phyloP scores from a whole-genome alignment of 2,797 vertebrate species.

The Buphagus erythrorhynchus region DNA sequence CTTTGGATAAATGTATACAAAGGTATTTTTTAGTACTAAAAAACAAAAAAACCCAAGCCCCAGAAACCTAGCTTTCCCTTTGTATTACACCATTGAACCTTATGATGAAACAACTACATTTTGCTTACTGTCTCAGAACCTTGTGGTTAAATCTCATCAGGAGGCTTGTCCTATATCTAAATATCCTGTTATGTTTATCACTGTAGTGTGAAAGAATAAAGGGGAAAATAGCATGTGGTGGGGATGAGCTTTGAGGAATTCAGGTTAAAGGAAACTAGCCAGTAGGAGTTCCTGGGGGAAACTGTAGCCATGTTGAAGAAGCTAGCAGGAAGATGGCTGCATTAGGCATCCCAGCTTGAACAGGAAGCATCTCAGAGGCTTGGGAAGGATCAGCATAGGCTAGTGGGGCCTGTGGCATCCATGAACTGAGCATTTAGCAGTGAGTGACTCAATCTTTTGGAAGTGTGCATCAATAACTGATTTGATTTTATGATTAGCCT shows the following conservation, averaged over 20 bases:
- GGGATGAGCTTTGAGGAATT: not conserved
- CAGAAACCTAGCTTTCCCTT: not conserved
- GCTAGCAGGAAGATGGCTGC: not conserved
- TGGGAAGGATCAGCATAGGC: not conserved
- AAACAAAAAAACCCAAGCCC: not conserved
- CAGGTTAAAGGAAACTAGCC: not conserved
- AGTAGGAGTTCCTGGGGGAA: not conserved
- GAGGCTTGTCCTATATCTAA: not conserved
- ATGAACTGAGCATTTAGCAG: not conserved
- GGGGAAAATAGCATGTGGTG: not conserved
- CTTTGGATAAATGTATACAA: not conserved
- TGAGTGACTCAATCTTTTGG: not conserved
- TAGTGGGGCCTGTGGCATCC: not conserved
- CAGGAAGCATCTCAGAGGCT: not conserved
- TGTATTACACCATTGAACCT: not conserved
- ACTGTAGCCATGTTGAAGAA: not conserved
- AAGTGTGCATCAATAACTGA: not conserved
- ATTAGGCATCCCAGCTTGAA: not conserved
- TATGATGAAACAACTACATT: not conserved
- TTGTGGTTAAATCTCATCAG: not conserved
- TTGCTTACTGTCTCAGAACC: not conserved
- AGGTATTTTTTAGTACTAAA: not conserved
- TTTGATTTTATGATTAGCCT: not conserved
- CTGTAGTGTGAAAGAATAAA: not conserved
- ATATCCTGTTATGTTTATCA: not conserved